These are phyloP conservation scores for Leptinotarsa rubiginosa DNA, from an alignment of 2,888 invertebrate genomes.

Conservation along the genomic window DNA sequence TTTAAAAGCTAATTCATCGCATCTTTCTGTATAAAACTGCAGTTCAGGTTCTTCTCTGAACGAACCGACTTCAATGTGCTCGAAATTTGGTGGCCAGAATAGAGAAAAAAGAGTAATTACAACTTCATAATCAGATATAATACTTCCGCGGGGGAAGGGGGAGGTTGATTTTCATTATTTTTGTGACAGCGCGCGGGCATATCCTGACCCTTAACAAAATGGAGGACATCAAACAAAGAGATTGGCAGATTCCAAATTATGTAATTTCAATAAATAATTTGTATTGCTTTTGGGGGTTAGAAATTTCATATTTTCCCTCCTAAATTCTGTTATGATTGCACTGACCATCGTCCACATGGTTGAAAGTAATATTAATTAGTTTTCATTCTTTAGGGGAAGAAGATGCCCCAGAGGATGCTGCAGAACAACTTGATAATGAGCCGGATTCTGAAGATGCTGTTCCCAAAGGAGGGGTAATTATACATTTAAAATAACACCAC, in stretches of 20 bases:
- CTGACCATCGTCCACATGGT: conserved; percentile 64
- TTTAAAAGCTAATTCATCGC: conserved; percentile 36
- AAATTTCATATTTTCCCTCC: conserved; percentile 64
- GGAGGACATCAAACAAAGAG: conserved; percentile 83
- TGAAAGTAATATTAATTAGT: conserved; percentile 27
- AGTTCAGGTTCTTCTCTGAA: conserved; percentile 4
- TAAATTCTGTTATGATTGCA: conserved; percentile 53
- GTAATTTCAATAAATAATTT: conserved; percentile 49
- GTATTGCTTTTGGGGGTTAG: conserved; percentile 58
- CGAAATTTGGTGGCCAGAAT: background rate
- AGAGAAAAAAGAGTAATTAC: conserved; percentile 57
- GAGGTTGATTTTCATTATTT: conserved; percentile 68
- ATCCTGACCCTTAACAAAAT: conserved; percentile 83
- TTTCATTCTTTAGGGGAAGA: conserved; percentile 70
- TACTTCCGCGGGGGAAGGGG: conserved; percentile 60
- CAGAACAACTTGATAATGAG: conserved; percentile 76
- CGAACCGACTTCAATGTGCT: background rate
- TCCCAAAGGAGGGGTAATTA: conserved; percentile 69
- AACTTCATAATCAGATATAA: conserved; percentile 60
- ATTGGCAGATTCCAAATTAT: conserved; percentile 73
- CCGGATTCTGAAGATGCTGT: conserved; percentile 80
- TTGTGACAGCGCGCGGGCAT: conserved; percentile 73
- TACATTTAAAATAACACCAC: background rate
- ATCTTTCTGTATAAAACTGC: conserved; percentile 13
- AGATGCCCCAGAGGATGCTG: conserved; percentile 77